Conservation (phyloP, 2,888 invertebrate genomes). For the Meganola albula region DNA sequence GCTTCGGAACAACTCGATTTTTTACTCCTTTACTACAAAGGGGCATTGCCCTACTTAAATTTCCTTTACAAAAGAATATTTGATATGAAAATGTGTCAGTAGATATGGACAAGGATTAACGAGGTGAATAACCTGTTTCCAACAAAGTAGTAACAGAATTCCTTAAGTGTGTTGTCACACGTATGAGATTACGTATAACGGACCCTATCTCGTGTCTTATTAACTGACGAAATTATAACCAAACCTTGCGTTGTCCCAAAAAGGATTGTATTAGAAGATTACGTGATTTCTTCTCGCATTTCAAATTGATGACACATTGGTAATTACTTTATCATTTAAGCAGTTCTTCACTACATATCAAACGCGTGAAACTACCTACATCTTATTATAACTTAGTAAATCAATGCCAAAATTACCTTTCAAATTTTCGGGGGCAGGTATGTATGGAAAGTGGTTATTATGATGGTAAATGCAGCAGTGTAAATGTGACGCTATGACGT, state of each 20-base stretch:
- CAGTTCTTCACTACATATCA: no score
- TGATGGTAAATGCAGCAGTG: constrained; percentile 47
- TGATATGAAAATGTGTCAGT: constrained; percentile 53
- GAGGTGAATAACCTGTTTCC: constrained; percentile 44
- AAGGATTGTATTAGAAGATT: constrained; percentile 66
- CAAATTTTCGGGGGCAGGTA: constrained; percentile 37
- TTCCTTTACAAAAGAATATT: constrained; percentile 44
- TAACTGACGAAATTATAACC: constrained; percentile 54
- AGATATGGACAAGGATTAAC: constrained; percentile 46
- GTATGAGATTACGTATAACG: constrained; percentile 24
- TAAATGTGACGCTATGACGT: constrained; percentile 64
- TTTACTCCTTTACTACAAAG: constrained; percentile 43
- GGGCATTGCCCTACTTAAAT: constrained; percentile 53
- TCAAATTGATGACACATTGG: constrained; percentile 63
- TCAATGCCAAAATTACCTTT: no score
- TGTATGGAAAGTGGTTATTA: constrained; percentile 52
- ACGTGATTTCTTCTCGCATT: constrained; percentile 70
- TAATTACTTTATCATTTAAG: no score
- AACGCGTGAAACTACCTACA: no score
- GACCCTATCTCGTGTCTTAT: constrained; percentile 30
- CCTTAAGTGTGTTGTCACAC: constrained; percentile 38
- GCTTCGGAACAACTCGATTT: constrained; percentile 51
- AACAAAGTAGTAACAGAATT: constrained; percentile 34
- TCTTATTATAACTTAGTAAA: no score
- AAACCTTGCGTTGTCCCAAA: constrained; percentile 54